Base-by-base conservation (phyloP, 2,888 invertebrate species). In the Chaitophorus viminalis region DNA sequence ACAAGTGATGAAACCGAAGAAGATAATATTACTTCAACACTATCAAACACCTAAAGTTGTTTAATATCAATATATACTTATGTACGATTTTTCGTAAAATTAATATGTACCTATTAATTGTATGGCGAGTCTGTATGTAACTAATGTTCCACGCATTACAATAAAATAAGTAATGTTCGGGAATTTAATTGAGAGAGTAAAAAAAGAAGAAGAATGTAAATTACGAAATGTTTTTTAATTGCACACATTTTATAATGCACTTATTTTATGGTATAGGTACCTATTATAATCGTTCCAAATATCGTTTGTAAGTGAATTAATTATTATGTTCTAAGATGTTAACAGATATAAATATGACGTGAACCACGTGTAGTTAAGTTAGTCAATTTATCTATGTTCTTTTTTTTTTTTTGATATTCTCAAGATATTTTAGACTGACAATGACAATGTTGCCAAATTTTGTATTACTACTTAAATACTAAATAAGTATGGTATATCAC, bases 1-100 rank as follows among this genome's bases (percentile, higher is more conserved):
- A 90, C 90, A 78, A 94, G 93, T 90, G 93, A 93, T 0, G 91
- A 92, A 33, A 87, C 89, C 31, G 94, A 94, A 90, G 91, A 91
- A 4, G 92, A 93, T 78, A 92, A 93, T 0, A 72, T 6, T 9
- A 54, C 17, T 36, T 78, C 9, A 78, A 78, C 70, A 70, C 21
- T 52, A 78, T 54, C 18, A 78, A 78, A 86, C 29, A 78, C 54
- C 21, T 70, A 29, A 78, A 54, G 70, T 65, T 60, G 39, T 18
- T 21, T 14, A n/a, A 17, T 14, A 82, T 74, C 21, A 74, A 29
- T 25, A 36, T 29, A 74, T 54, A 31, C 21, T 9, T 25, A 60
- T 6, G 60, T 21, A 72, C 31, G 11, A 33, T 72, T 72, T 72
- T 29, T n/a, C 9, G 25, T 11, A 21, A 60, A 54, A 54, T 74